Base-by-base conservation (phyloP, 2,797 vertebrate species). In the Acanthurus lineatus region DNA sequence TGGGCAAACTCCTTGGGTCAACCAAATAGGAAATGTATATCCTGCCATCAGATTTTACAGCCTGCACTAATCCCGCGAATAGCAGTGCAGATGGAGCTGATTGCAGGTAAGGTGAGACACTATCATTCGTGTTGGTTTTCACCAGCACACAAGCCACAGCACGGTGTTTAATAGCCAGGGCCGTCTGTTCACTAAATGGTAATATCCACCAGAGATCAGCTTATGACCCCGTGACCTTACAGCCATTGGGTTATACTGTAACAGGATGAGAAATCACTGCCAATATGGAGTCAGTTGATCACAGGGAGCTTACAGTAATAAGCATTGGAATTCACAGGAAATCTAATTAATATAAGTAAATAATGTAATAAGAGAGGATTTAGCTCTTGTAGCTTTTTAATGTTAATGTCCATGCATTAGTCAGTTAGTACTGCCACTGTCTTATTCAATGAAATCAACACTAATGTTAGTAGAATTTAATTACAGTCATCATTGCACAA, bases 11-110 rank as follows among this genome's bases (percentile, higher is more conserved):
- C 69, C 61, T 51, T 28, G 35, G 69, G 70, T 81, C 88, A 81
- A 81, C 85, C 82, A 88, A 82, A 88, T 68, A 70, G 86, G 82
- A 88, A 91, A 84, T 57, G 70, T 86, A 86, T 88, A 89, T 86
- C 82, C 73, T 81, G 74, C 82, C 82, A 90, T 91, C 88, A 79
- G 60, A 80, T 90, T 91, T 90, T 85, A 91, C 76, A 71, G 69
- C 81, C 74, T 10, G 38, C 19, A 80, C 73, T 88, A 91, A 91
- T 88, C 82, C 86, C 67, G 62, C 1, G 19, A 85, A 88, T 84
- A 79, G 76, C 76, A 56, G 82, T 10, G 65, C 85, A 87, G 86
- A 87, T 88, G 76, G 87, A 88, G 77, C 86, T 76, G 64, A 88
- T 84, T 72, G 73, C 56, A 80, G 81, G 86, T 83, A 77, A 88